Conservation (phyloP, 2,888 invertebrate genomes). For the Anoplius nigerrimus region DNA sequence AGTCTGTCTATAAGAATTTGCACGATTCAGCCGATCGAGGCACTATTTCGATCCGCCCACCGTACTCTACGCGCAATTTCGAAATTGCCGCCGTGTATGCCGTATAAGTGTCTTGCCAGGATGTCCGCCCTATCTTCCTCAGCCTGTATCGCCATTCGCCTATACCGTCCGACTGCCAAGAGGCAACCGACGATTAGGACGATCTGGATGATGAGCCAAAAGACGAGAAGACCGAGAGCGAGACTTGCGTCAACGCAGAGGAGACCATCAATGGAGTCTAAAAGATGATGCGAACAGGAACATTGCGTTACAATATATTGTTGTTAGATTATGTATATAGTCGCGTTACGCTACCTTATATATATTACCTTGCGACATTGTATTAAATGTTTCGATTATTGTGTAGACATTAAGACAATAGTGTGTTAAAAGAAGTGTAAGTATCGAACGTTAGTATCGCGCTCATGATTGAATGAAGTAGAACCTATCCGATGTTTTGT, state of each 20-base stretch:
- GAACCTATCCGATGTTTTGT: too few relatives aligned
- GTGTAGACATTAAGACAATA: too few relatives aligned
- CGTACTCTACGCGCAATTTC: slow-evolving; percentile 68
- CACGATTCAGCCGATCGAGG: slow-evolving; percentile 51
- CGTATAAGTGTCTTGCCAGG: slow-evolving; percentile 68
- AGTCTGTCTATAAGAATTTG: too few relatives aligned
- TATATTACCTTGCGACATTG: too few relatives aligned
- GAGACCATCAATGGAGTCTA: slow-evolving; percentile 65
- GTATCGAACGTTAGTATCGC: too few relatives aligned
- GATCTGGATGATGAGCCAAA: slow-evolving; percentile 80
- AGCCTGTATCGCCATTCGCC: slow-evolving; percentile 62
- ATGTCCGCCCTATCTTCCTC: slow-evolving; percentile 70
- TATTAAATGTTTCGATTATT: too few relatives aligned
- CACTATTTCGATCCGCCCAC: slow-evolving; percentile 68
- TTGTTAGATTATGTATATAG: background rate
- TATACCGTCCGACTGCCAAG: slow-evolving; percentile 77
- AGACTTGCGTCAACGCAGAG: slow-evolving; percentile 82
- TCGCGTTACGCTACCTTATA: background rate
- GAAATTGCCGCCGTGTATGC: slow-evolving; percentile 69
- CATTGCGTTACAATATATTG: background rate
- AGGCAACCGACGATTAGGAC: slow-evolving; percentile 77
- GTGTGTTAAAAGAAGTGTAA: too few relatives aligned
- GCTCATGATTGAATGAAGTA: too few relatives aligned
- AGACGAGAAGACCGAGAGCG: slow-evolving; percentile 80
- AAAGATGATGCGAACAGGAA: slow-evolving; percentile 1